Evolutionary conservation across 2,888 invertebrate genomes (phyloP), one percentile per base, ranked within the genome.

Genomic region (Gandaritis pyraliata): DNA sequence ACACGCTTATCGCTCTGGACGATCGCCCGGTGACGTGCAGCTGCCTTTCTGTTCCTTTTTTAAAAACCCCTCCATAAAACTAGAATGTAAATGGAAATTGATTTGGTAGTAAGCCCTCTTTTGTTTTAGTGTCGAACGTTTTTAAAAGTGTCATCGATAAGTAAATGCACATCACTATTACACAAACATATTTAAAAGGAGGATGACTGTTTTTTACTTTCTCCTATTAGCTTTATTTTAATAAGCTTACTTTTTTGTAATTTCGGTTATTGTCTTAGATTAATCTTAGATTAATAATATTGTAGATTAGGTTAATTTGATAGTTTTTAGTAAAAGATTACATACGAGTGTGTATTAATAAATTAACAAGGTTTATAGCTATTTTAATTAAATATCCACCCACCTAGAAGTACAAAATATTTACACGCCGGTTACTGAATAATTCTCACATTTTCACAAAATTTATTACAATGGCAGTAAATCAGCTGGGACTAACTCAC

Each of bases 381-480:
- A 55, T 43, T 61, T 61, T 63, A 64, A 62, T 64, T 48, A 52
- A 66, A 62, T 59, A 45, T 12, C 10, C 33, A 33, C 33, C 33
- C 8, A 33, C 33, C 23, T 52, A 55, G 36, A 5, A 57, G 56
- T 58, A 68, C 65, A 66, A 65, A 70, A 68, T 76, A 72, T 76
- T 74, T 74, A 77, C 75, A 76, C 33, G 33, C 72, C 75, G 75
- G 75, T 78, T 74, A 72, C 75, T 78, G 79, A 78, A 82, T 83
- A 83, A 77, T 76, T 79, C 77, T 78, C 77, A 78, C 80, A 79
- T 83, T 85, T 86, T 82, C 82, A 80, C 78, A 80, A 86, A 86
- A 89, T 90, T 87, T 90, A 90, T 89, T 85, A 85, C 86, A 75
- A 80, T 82, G 79, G 83, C 86, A 82, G 86, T 90, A 90, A 90